These are phyloP conservation scores for Mormyrus proboscirostris DNA, from an alignment of 2,797 vertebrate species.

Conservation along the genomic window DNA sequence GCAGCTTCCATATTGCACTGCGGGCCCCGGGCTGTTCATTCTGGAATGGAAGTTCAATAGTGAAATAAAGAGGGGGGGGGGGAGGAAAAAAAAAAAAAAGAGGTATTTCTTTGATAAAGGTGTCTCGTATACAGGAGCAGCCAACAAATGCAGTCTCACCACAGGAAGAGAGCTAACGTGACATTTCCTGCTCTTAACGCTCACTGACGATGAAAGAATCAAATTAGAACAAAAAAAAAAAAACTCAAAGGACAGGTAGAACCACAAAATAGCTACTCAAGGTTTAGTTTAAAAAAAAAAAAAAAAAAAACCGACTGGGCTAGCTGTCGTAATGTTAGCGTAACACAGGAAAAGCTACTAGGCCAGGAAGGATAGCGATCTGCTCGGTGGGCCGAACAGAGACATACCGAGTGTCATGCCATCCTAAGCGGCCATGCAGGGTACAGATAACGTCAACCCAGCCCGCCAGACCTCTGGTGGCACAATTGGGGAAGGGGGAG, in stretches of 20 bases:
- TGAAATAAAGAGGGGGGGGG: background rate
- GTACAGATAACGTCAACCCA: background rate
- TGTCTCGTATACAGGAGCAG: background rate
- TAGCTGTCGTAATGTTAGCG: background rate
- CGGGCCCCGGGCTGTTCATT: too few relatives aligned
- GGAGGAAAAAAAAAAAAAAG: too few relatives aligned
- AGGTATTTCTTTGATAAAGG: background rate
- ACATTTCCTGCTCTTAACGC: background rate
- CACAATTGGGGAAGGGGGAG: background rate
- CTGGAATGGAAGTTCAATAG: background rate
- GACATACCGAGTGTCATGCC: background rate
- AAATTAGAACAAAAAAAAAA: background rate
- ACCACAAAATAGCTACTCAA: background rate
- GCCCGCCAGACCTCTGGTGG: background rate
- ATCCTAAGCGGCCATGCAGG: background rate
- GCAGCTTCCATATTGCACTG: background rate
- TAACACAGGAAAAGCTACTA: background rate
- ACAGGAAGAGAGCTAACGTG: background rate
- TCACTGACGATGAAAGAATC: background rate
- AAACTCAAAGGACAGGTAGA: background rate
- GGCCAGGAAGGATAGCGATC: background rate
- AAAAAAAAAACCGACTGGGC: background rate
- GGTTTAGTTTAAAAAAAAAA: background rate
- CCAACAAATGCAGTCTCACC: background rate
- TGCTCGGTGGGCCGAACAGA: background rate